Base-by-base conservation (phyloP, 2,113 vertebrate genomes). In the Nothobranchius furzeri region DNA sequence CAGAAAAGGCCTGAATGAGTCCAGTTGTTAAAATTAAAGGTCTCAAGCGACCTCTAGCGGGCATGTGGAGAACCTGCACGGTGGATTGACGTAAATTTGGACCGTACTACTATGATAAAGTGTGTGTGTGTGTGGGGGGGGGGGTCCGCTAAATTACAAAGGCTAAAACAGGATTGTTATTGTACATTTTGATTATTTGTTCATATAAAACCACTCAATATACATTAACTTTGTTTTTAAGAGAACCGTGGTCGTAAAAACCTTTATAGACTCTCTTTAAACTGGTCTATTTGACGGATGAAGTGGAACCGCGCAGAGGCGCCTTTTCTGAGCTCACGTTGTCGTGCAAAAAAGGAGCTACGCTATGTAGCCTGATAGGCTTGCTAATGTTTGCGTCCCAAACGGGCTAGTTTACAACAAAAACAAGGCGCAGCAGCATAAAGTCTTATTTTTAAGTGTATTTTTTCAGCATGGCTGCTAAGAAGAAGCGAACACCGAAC, bases 401-500 rank as follows among this genome's bases (percentile, higher is more conserved):
- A 45, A 45, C 9, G 43, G 43, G 11, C 11, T 45, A 45, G 43
- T 10, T 45, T 45, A 12, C 9, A 11, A 11, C 43, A 12, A 11
- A 45, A 45, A 45, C 43, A 40, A 40, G 9, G 2, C 13, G 35
- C 7, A 15, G 10, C 30, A 9, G 30, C 11, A 12, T 20, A 35
- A 56, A 56, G 53, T 42, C 37, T 11, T 0, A 10, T 9, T 4
- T 5, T 14, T 14, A 36, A 51, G 3, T 25, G 6, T 4, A 45
- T 17, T 0, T 2, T 49, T 1, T 53, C 49, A 69, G 6, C 37
- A 94, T 94, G 93, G 64, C 88, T 0, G 55, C 88, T 9, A 94
- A 87, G 70, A 93, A 92, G 89, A 93, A 92, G 76, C 89, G 87
- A 9, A 70, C 82, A 6, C 48, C 65, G n/a, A 73, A 67, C n/a